These are phyloP conservation scores for Achroia grisella DNA, from an alignment of 1,140 invertebrate species.

Conservation along the genomic window DNA sequence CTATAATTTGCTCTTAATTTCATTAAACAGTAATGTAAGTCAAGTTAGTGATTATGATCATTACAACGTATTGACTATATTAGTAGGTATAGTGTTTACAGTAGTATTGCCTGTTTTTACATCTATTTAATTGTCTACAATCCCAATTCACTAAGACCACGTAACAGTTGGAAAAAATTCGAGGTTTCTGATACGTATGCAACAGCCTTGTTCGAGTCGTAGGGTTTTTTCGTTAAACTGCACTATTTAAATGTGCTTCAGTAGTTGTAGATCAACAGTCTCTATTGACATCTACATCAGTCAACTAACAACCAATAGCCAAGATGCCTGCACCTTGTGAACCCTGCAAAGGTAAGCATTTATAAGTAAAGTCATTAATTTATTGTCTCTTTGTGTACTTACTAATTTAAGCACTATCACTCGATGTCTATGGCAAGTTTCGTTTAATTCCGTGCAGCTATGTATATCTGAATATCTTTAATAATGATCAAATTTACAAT, in stretches of 20 bases:
- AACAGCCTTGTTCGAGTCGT: constrained; percentile 1
- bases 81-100: too few species aligned
- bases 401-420: too few species aligned
- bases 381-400: neutral
- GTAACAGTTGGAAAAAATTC: neutral
- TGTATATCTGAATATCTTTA: neutral
- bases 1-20: too few species aligned
- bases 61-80: too few species aligned
- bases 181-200: constrained; percentile 1
- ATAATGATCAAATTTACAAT: neutral
- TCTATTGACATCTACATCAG: neutral
- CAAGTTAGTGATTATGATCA: too few species aligned
- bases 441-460: too few species aligned
- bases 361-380: constrained; percentile 2
- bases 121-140: neutral
- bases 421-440: too few species aligned
- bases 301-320: constrained; percentile 2
- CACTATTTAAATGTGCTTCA: constrained; percentile 12
- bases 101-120: too few species aligned
- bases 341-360: constrained; percentile 47
- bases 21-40: too few species aligned
- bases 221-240: constrained; percentile 10
- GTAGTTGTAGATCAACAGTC: constrained; percentile 3
- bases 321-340: constrained; percentile 56
- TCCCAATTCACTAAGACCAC: neutral